phyloP scores from a whole-genome alignment of 2,797 vertebrate species.

The Spondyliosoma cantharus region DNA sequence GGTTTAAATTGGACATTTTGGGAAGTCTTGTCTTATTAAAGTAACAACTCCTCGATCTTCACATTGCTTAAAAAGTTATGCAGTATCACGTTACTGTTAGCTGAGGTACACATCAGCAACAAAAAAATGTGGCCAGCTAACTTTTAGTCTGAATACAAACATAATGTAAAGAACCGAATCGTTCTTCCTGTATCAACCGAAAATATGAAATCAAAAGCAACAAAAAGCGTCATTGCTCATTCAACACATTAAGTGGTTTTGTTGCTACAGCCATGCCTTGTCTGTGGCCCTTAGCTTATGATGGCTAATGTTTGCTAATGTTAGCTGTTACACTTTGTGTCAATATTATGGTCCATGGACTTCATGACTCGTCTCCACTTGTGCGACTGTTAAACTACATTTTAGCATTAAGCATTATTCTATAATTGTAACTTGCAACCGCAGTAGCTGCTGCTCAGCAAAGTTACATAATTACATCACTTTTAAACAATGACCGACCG shows the following conservation, averaged over 20 bases:
- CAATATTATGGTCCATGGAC: neutral
- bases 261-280: neutral
- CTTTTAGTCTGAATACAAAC: no score
- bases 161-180: no score
- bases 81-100: no score
- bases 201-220: neutral
- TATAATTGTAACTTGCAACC: constrained; percentile 9
- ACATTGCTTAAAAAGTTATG: no score
- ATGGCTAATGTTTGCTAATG: neutral
- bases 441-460: constrained; percentile 1
- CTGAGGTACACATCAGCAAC: no score
- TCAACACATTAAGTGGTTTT: neutral
- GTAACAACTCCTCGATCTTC: no score
- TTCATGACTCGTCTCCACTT: constrained; percentile 2
- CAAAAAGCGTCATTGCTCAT: neutral
- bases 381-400: neutral
- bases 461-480: neutral
- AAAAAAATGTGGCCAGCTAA: no score
- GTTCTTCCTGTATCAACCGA: neutral
- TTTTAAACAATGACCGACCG: constrained; percentile 26
- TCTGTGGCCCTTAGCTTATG: neutral
- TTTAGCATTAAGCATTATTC: neutral
- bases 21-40: no score
- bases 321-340: neutral
- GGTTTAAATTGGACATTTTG: no score